phyloP scores from a whole-genome alignment of 2,113 vertebrate species.

The Neotragus pygmaeus region DNA sequence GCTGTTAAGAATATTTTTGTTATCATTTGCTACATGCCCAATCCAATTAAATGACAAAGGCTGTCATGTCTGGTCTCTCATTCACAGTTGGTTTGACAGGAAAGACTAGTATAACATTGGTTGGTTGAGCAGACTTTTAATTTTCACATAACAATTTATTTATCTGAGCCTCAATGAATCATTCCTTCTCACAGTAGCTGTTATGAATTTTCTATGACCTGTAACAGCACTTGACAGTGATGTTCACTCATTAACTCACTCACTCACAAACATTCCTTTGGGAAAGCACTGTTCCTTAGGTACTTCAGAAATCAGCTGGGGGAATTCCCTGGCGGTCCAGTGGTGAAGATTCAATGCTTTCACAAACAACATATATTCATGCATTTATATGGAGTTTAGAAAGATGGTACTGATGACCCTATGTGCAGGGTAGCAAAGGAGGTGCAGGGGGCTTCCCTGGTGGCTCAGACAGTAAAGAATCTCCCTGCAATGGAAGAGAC shows the following conservation, averaged over 20 bases:
- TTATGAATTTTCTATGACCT: too few relatives aligned
- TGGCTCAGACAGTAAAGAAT: not conserved
- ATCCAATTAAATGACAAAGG: not conserved
- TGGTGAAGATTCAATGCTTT: not conserved
- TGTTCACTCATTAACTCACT: too few relatives aligned
- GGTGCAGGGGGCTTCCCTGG: not conserved
- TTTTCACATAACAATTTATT: rapidly evolving
- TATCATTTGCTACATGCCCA: not conserved
- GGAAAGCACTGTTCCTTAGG: not conserved
- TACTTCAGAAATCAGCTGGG: rapidly evolving
- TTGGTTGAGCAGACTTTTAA: rapidly evolving
- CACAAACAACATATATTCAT: not conserved
- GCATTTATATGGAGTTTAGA: not conserved
- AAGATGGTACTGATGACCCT: not conserved
- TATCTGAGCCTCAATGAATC: not conserved
- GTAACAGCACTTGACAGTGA: not conserved
- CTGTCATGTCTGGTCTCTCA: not conserved
- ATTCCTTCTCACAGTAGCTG: not conserved
- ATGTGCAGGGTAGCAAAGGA: not conserved
- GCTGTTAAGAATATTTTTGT: too few relatives aligned
- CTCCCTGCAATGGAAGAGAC: not conserved
- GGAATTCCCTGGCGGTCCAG: not conserved
- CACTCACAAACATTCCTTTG: rapidly evolving
- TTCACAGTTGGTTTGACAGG: rapidly evolving
- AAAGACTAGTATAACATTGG: rapidly evolving